phyloP scores from a whole-genome alignment of 2,113 vertebrate species.

The Camelus bactrianus region DNA sequence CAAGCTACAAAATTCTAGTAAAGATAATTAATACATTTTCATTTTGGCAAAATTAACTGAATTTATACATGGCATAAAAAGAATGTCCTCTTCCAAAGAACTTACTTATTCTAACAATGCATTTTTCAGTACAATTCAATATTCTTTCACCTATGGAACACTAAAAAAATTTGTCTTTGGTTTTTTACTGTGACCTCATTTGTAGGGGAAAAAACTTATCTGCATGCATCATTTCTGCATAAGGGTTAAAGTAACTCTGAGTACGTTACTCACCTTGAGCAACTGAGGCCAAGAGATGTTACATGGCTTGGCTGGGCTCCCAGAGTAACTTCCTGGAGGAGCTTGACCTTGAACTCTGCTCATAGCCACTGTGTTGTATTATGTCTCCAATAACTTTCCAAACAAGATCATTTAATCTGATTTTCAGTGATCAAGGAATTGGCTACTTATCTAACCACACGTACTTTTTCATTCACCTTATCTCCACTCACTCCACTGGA shows the following conservation, averaged over 20 bases:
- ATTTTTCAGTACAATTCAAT: background rate
- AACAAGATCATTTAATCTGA: background rate
- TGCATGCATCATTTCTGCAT: background rate
- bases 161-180: background rate
- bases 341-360: background rate
- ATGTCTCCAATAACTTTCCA: background rate
- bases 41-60: background rate
- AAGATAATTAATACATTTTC: background rate
- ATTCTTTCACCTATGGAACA: background rate
- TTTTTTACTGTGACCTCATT: background rate
- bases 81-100: background rate
- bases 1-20: background rate
- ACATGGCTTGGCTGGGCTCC: background rate
- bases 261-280: background rate
- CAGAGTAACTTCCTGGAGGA: background rate
- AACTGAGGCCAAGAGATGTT: background rate
- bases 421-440: background rate
- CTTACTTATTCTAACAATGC: background rate
- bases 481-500: background rate
- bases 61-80: background rate
- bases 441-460: background rate
- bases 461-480: background rate
- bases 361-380: background rate
- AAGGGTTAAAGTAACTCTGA: background rate
- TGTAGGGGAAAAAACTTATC: background rate